Base-by-base conservation (phyloP, 92 coral and sea anemone species). In the Siderastrea radians region DNA sequence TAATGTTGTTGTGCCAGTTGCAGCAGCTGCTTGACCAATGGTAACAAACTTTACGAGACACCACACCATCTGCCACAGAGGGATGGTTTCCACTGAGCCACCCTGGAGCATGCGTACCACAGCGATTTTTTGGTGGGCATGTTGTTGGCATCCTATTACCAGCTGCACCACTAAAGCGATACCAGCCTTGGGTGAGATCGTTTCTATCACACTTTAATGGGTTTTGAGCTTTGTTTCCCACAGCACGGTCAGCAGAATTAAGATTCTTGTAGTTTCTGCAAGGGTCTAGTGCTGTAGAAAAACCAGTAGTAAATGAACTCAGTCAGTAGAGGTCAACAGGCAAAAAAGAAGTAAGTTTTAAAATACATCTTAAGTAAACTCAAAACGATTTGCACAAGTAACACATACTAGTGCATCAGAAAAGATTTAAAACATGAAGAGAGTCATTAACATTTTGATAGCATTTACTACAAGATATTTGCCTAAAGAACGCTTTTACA, bases 81-180 rank as follows among this genome's bases (percentile, higher is more conserved):
- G 84, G 84, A 51, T 80, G 75, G 0, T 52, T 14, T 1, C 75
- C 84, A 13, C 51, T 50, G 12, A 80, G 17, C 84, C 84, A 80
- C 6, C 84, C 84, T 14, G 84, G 84, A 80, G 84, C 75, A 19
- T 80, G 74, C 48, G 84, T 52, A 50, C 84, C 84, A 19, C 84
- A 80, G 3, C 84, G 74, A 1, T 52, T 66, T 26, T 26, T 67
- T 46, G 62, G 63, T 3, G 67, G 75, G 8, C 84, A 80, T 0
- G 2, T 10, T 3, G 49, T 53, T 19, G 84, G 74, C 2, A 80
- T 80, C 10, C 1, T 14, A 12, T 50, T 19, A 6, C 84, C 84
- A 17, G 49, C 47, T 9, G 8, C 38, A 1, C 75, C 79, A 53
- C 19, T 51, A 14, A 49, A 51, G 12, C 43, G 51, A 45, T 13